phyloP scores from a whole-genome alignment of 2,113 vertebrate species.

The Pseudolaguvia tuberculata region DNA sequence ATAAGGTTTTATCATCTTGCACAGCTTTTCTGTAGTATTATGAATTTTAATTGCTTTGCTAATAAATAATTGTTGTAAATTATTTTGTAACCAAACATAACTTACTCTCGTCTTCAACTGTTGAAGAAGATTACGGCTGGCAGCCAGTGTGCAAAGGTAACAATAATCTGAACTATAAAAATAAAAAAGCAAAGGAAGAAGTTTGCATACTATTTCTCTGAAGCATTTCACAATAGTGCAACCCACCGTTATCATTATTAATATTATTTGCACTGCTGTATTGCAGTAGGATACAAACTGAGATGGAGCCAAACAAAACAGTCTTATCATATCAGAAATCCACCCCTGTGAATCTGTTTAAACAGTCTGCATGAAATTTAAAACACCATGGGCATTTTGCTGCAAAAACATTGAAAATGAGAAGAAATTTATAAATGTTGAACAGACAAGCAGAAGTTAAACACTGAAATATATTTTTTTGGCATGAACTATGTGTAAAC shows the following conservation, averaged over 20 bases:
- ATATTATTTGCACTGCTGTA: background rate
- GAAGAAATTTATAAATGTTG: background rate
- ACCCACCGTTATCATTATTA: background rate
- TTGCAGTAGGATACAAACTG: background rate
- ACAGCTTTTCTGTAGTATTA: background rate
- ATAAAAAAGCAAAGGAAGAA: too few species aligned
- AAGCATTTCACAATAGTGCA: background rate
- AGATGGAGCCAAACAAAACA: conserved; percentile 14
- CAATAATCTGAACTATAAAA: background rate
- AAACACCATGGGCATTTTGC: conserved; percentile 8
- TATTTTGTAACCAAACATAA: background rate
- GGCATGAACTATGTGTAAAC: conserved; percentile 1
- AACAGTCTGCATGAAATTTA: conserved; percentile 4
- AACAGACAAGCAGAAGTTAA: conserved; percentile 15
- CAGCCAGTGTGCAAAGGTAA: background rate
- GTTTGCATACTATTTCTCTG: background rate
- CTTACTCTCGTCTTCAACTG: background rate
- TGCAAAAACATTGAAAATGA: conserved; percentile 2
- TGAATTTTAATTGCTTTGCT: background rate
- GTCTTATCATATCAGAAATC: background rate
- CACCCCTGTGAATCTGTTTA: background rate
- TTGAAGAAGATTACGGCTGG: background rate
- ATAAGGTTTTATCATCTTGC: background rate
- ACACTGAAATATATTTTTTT: conserved; percentile 1
- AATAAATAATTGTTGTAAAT: background rate